Conservation (phyloP, 2,888 invertebrate species). For the Chrysolina americana region DNA sequence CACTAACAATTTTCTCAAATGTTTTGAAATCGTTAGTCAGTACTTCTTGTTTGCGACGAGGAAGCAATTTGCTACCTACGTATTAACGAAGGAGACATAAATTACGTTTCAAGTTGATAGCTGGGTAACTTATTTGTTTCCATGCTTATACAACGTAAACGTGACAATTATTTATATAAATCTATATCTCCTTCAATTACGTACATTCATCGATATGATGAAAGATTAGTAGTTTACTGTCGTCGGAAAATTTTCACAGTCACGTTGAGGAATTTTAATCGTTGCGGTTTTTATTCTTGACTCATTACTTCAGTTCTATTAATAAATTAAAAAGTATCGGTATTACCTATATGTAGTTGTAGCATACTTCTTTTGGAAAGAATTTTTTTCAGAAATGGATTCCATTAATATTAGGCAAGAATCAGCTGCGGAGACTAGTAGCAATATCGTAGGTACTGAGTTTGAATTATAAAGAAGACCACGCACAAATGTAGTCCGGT, state of each 20-base stretch:
- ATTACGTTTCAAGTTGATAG: constrained; percentile 24
- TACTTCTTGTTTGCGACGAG: constrained; percentile 18
- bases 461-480: no score
- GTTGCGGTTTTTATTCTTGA: constrained; percentile 42
- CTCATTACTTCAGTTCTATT: constrained; percentile 28
- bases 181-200: constrained; percentile 25
- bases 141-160: constrained; percentile 41
- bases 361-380: no score
- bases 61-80: constrained; percentile 24
- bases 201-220: constrained; percentile 33
- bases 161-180: constrained; percentile 43
- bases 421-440: no score
- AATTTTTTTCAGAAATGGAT: no score
- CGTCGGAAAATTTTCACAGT: constrained; percentile 42
- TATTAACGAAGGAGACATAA: constrained; percentile 21
- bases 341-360: constrained; percentile 6
- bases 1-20: constrained; percentile 9
- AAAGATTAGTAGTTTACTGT: constrained; percentile 40
- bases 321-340: constrained; percentile 19
- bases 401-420: no score
- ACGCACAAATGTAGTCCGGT: no score
- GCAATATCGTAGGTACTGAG: no score
- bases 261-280: constrained; percentile 43
- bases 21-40: constrained; percentile 15
- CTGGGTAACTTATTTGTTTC: constrained; percentile 36